Base-by-base conservation (phyloP, 2,888 invertebrate species). In the Harpagoxenus sublaevis region DNA sequence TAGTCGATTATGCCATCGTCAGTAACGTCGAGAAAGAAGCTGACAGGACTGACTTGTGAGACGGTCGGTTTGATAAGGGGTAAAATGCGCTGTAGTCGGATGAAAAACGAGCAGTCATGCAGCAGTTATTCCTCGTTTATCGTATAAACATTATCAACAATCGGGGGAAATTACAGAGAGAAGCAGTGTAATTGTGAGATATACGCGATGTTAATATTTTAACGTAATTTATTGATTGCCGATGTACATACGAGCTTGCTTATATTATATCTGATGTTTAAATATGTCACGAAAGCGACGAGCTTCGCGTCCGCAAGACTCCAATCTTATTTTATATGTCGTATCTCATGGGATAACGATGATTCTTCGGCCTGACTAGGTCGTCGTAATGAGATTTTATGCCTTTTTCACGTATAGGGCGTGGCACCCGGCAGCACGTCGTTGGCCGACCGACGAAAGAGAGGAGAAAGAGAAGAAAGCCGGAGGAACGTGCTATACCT, bases 401-500 rank as follows among this genome's bases (percentile, higher is more conserved):
- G 70, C 42, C 63, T 63, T 84, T 81, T 75, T 78, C 84, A 71
- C 63, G 60, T 71, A 31, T 70, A 81, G 86, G 86, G 86, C 81
- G 86, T 86, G 86, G 86, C 86, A 60, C 55, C 45, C 70, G 71
- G 57, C 73, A 73, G 23, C 39, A 73, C 55, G 57, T 65, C 57
- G 39, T 28, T 10, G 65, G 42, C 35, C 73, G 31, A 39, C 42
- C 57, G 28, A 83, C 60, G 79, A 39, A 51, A 35, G 62, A 60
- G 45, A 45, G 18, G 51, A 82, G 62, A 70, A 65, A 79, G 65
- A 84, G 82, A 60, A 84, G 79, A 68, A 81, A 84, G 51, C 65
- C 23, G 15, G 63, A 42, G 79, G 42, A 63, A 85, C 53, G 74
- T 68, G 70, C 75, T 73, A 66, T 84, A 84, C 79, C 84, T 81